These are phyloP conservation scores for Delichon dasypus DNA, from an alignment of 2,797 vertebrate species.

Conservation along the genomic window DNA sequence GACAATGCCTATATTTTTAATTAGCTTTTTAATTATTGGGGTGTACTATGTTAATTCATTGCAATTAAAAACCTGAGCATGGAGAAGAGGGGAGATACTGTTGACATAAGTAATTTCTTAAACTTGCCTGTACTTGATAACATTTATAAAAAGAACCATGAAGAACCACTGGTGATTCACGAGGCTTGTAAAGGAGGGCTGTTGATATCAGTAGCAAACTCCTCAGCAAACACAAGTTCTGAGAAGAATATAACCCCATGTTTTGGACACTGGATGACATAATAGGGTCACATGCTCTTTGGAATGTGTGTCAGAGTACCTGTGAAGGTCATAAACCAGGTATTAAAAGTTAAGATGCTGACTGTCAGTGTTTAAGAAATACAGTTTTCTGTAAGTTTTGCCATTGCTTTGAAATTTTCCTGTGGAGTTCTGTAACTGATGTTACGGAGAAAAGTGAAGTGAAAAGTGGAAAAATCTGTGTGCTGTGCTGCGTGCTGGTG, in stretches of 20 bases:
- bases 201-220: neutral
- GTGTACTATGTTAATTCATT: neutral
- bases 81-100: neutral
- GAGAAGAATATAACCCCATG: neutral
- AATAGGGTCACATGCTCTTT: neutral
- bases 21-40: neutral
- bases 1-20: neutral
- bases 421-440: neutral
- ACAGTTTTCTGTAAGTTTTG: neutral
- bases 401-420: neutral
- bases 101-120: neutral
- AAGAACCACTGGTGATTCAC: neutral
- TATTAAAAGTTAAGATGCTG: neutral
- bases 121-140: neutral
- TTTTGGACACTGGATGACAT: neutral
- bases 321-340: neutral
- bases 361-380: neutral
- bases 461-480: neutral
- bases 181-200: neutral
- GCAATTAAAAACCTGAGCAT: neutral
- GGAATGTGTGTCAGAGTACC: neutral
- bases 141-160: neutral
- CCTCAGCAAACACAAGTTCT: neutral
- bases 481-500: neutral
- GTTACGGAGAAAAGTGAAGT: neutral